Conservation (phyloP, 2,888 invertebrate species). For the Teleogryllus oceanicus region DNA sequence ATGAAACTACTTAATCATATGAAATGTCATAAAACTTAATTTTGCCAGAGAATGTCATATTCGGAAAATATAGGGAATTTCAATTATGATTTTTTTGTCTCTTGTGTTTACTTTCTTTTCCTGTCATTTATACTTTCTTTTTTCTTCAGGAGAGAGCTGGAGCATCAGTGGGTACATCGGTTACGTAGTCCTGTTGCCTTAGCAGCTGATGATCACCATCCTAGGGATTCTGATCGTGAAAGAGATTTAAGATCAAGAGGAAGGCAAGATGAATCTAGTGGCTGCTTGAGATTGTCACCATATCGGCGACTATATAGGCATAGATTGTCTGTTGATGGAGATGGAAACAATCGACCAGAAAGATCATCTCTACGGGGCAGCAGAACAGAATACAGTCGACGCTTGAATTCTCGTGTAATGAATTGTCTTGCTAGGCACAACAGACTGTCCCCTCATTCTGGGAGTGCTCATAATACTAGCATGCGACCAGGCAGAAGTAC, state of each 20-base stretch:
- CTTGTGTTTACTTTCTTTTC: too few species aligned
- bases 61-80: too few species aligned
- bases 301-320: not conserved
- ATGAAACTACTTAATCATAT: too few species aligned
- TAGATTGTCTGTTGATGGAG: not conserved
- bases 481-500: not conserved
- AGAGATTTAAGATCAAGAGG: not conserved
- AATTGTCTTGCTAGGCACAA: constrained; percentile 7
- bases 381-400: not conserved
- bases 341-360: constrained; percentile 33
- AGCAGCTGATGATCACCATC: constrained; percentile 24
- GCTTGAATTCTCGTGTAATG: not conserved
- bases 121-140: not conserved
- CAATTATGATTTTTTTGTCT: too few species aligned
- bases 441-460: not conserved
- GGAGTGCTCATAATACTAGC: not conserved
- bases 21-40: too few species aligned
- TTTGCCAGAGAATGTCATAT: too few species aligned
- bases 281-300: not conserved
- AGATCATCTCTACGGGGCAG: constrained; percentile 22
- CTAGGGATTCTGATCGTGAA: not conserved
- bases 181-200: constrained; percentile 34
- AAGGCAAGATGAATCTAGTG: not conserved
- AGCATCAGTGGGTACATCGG: constrained; percentile 40
- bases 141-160: constrained; percentile 41